Evolutionary conservation across 2,888 invertebrate species (phyloP).

Genomic region (Himalopsyche tibetana): DNA sequence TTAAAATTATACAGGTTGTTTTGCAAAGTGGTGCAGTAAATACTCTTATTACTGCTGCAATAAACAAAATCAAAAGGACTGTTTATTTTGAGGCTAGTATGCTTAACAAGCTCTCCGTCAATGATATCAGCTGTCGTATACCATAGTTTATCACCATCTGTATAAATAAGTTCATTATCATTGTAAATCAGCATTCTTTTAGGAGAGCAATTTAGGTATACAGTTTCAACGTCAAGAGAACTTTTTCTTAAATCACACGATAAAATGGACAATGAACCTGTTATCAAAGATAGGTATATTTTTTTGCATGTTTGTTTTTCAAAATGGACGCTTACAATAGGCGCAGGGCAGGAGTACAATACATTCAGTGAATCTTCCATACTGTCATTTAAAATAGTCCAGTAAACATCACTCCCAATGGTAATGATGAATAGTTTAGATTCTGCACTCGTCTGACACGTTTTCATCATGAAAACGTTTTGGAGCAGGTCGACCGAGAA

Average conservation of each 20-base stretch:
- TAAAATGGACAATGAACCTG: conserved; percentile 57
- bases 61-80: conserved; percentile 53
- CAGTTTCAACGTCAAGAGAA: conserved; percentile 41
- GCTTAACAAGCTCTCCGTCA: conserved; percentile 48
- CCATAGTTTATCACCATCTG: conserved; percentile 51
- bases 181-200: conserved; percentile 45
- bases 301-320: conserved; percentile 46
- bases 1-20: conserved; percentile 48
- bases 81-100: conserved; percentile 39
- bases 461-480: conserved; percentile 56
- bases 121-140: conserved; percentile 8
- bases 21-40: conserved; percentile 52
- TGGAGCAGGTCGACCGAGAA: conserved; percentile 57
- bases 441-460: conserved; percentile 51
- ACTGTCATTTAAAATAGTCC: conserved; percentile 46
- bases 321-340: conserved; percentile 47
- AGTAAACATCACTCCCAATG: conserved; percentile 50
- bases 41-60: not conserved
- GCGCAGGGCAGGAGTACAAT: conserved; percentile 51
- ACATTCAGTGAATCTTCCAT: not conserved
- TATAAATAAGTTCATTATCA: conserved; percentile 51
- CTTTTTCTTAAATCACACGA: conserved; percentile 48
- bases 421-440: conserved; percentile 44
- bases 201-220: conserved; percentile 55
- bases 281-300: conserved; percentile 52